phyloP scores from a whole-genome alignment of 2,113 vertebrate genomes.

The Mustelus asterias region DNA sequence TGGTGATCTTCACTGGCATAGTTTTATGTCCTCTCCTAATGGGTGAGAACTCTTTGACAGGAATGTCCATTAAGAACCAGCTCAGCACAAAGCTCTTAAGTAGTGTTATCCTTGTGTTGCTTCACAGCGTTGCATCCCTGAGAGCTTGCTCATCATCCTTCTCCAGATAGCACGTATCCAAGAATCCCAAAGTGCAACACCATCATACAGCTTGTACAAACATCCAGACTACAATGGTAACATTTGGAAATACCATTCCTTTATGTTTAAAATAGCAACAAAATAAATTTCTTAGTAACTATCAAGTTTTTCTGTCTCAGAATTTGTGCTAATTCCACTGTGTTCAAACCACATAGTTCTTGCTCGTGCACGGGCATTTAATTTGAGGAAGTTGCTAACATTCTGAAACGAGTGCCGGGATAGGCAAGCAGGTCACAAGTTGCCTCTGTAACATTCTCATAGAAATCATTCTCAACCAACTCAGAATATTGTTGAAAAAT shows the following conservation, averaged over 20 bases:
- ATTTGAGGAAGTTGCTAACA: not conserved
- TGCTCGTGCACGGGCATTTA: not conserved
- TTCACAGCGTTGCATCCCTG: not conserved
- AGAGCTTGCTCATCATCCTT: not conserved
- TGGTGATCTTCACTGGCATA: not conserved
- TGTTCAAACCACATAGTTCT: no score
- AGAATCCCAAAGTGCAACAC: not conserved
- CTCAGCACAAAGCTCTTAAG: not conserved
- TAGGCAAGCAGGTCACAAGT: not conserved
- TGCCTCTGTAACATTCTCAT: not conserved
- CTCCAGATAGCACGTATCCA: not conserved
- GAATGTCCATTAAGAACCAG: not conserved
- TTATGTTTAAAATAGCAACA: not conserved
- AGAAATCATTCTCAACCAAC: not conserved
- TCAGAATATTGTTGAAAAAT: not conserved
- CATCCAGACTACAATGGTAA: not conserved
- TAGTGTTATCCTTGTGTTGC: not conserved
- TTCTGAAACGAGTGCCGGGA: not conserved
- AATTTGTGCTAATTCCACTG: not conserved
- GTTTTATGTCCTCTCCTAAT: not conserved
- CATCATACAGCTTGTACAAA: not conserved
- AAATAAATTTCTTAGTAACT: not conserved
- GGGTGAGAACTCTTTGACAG: not conserved
- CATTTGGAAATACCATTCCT: not conserved
- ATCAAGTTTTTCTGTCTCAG: not conserved